Conservation (phyloP, 64 coral and sea anemone genomes). For the Anthopleura sola region DNA sequence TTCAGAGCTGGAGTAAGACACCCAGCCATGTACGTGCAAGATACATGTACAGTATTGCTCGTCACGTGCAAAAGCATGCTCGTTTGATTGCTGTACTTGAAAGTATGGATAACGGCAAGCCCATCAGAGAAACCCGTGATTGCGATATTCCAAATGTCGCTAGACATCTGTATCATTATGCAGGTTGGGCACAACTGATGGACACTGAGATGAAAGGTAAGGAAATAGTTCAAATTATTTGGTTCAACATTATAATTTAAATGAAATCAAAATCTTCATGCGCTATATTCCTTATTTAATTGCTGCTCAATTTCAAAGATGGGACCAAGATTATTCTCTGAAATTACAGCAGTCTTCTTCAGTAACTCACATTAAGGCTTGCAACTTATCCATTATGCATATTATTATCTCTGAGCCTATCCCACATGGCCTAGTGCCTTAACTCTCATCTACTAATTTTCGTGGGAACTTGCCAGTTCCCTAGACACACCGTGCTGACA, state of each 20-base stretch:
- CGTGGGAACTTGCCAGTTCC: too few relatives aligned
- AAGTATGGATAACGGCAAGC: constrained; percentile 86
- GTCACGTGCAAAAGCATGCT: constrained; percentile 97
- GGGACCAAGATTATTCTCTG: too few relatives aligned
- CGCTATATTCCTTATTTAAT: too few relatives aligned
- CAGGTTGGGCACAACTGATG: constrained; percentile 97
- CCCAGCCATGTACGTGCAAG: constrained; percentile 88
- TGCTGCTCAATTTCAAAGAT: too few relatives aligned
- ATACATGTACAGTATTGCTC: constrained; percentile 93
- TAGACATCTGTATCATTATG: constrained; percentile 91
- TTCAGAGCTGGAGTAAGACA: constrained; percentile 85
- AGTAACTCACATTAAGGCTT: too few relatives aligned
- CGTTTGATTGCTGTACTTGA: constrained; percentile 78
- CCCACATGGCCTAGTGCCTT: too few relatives aligned
- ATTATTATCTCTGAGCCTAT: too few relatives aligned
- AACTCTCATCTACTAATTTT: too few relatives aligned
- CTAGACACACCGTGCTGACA: too few relatives aligned
- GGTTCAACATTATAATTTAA: neutral
- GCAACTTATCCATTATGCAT: too few relatives aligned
- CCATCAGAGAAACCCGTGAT: constrained; percentile 87
- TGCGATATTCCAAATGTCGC: constrained; percentile 92
- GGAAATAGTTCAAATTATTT: neutral
- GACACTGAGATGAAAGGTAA: constrained; percentile 95
- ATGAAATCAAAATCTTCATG: neutral
- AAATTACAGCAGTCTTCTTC: too few relatives aligned